Base-by-base conservation (phyloP, 2,113 vertebrate genomes). In the Chelonoidis abingdonii region DNA sequence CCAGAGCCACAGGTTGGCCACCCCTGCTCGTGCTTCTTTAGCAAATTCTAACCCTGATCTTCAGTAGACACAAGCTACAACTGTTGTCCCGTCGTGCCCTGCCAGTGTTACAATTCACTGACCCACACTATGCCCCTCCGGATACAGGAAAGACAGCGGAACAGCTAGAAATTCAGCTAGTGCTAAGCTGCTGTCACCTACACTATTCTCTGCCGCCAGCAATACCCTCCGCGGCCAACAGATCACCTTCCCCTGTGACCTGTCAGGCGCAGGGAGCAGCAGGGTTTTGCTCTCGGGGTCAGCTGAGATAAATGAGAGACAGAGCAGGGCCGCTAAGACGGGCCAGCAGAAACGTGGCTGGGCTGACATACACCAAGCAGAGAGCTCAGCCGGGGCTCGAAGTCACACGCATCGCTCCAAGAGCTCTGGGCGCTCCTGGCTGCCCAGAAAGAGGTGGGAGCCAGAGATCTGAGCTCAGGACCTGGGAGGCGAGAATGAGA, bases 381-480 rank as follows among this genome's bases (percentile, higher is more conserved):
- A 41, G 72, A 76, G 27, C 57, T 59, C 27, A 29, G 57, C 29
- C 31, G 59, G 11, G 31, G 19, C 21, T 22, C 19, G 1, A 17
- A 10, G 44, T 29, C 41, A 10, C 10, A 29, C 12, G 4, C 75
- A 13, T 6, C 19, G 19, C 6, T 50, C 6, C 19, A 13, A 5
- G 10, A 11, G 12, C 24, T 57, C n/a, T 2, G 0, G 47, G 56
- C 44, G 1, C 1, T 0, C 31, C 25, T 79, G 76, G 44, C 2
- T 0, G 1, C 2, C 62, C 0, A 80, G 31, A 31, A 17, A 29
- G 7, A 83, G 69, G 8, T 0, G 35, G 31, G 21, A 21, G 84
- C 81, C 47, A 29, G 10, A 22, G 24, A 2, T 7, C 22, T 4
- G 19, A 56, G 22, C 72, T 8, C 17, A 62, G 17, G 54, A 24